Percentiles rank a stretch among this genome's conserved stretches.
Evolutionary conservation across 2,888 invertebrate species (phyloP).

Genomic region (Tyria jacobaeae): DNA sequence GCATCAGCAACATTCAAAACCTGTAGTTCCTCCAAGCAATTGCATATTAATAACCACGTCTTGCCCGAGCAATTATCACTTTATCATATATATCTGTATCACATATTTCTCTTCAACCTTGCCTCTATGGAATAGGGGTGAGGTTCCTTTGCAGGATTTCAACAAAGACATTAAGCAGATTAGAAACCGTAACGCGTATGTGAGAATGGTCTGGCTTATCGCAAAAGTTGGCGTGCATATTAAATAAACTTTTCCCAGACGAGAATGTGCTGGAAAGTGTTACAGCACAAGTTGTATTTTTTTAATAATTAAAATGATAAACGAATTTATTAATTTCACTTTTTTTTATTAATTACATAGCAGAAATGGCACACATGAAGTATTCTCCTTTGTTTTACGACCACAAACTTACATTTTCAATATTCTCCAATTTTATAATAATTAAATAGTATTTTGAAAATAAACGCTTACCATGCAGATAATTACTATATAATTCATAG

Average conservation of each 20-base stretch:
- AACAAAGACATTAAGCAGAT: conserved; percentile 53
- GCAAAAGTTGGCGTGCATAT: conserved; percentile 41
- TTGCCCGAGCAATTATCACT: conserved; percentile 18
- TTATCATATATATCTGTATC: conserved; percentile 1
- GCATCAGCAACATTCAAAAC: neutral
- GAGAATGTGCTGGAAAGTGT: conserved; percentile 54
- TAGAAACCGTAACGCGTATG: conserved; percentile 64
- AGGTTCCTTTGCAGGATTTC: conserved; percentile 25
- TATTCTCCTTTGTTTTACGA: no score
- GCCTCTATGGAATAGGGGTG: neutral
- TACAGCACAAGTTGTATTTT: conserved; percentile 19
- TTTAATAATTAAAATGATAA: conserved; percentile 20
- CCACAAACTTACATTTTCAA: no score
- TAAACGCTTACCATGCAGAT: no score
- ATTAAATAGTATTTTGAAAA: no score
- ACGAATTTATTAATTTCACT: neutral
- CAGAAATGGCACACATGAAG: neutral
- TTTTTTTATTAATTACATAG: neutral
- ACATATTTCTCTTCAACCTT: conserved; percentile 8
- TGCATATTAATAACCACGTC: conserved; percentile 14
- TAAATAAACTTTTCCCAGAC: conserved; percentile 47
- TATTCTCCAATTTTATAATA: no score
- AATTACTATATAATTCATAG: no score
- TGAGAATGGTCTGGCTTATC: conserved; percentile 39
- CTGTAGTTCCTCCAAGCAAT: conserved; percentile 11